These are phyloP conservation scores for Enteromius radiatus DNA, from an alignment of 2,797 vertebrate species.

Conservation along the genomic window DNA sequence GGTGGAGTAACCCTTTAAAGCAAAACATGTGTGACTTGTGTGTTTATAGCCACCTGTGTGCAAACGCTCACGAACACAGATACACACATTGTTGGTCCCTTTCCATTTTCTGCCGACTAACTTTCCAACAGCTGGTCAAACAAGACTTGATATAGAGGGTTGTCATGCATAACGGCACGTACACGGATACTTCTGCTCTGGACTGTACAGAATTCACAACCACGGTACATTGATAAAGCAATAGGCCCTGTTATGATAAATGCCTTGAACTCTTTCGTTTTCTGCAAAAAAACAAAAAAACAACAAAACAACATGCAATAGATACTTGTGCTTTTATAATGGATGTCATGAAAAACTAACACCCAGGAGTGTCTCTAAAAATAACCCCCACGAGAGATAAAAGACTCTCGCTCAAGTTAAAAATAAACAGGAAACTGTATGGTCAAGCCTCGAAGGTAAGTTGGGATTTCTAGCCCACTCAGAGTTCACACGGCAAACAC, in stretches of 20 bases:
- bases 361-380: not conserved
- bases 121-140: conserved; percentile 73
- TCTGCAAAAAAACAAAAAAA: no score
- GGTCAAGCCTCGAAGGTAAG: not conserved
- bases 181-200: conserved; percentile 34
- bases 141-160: conserved; percentile 57
- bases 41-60: not conserved
- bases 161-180: conserved; percentile 60
- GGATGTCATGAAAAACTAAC: not conserved
- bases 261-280: not conserved
- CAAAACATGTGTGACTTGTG: not conserved
- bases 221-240: not conserved
- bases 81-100: not conserved
- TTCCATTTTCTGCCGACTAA: conserved; percentile 55
- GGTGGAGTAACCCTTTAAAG: no score
- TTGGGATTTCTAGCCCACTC: not conserved
- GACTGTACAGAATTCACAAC: conserved; percentile 4
- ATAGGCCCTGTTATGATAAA: not conserved
- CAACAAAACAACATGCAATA: not conserved
- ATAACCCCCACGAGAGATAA: not conserved
- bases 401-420: not conserved
- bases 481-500: not conserved
- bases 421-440: conserved; percentile 9
- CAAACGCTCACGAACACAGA: not conserved
- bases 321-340: not conserved